Base-by-base conservation (phyloP, 1,140 invertebrate species). In the Scaptomyza montana region DNA sequence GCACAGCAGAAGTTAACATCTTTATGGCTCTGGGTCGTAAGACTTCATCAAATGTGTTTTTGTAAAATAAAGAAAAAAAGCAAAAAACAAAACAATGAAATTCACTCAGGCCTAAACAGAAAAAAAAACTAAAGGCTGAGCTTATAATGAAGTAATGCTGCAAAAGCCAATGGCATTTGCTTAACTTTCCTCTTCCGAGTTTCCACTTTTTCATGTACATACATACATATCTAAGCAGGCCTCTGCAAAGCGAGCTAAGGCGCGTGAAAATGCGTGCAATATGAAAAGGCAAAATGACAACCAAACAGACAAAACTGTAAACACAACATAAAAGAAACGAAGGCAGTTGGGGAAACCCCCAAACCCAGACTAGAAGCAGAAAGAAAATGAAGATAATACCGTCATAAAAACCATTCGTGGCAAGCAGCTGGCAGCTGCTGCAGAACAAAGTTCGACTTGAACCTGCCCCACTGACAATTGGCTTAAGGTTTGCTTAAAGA, bases 381-480 rank as follows among this genome's bases (percentile, higher is more conserved):
- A 25, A 25, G 21, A 76, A 67, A 82, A 70, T 51, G 3, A 25
- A 25, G 21, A 76, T 64, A 82, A 70, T 51, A 60, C 64, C 81
- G 30, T 59, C 70, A 78, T 78, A 74, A 80, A 78, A 73, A 68
- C 47, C 64, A 73, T 55, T 73, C 56, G 56, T 56, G 49, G 56
- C 36, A 56, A 33, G 7, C 30, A 33, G 28, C 28, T 30, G 28
- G 28, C 28, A 30, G 30, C 30, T 5, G 30, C 30, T 33, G 30
- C 21, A 25, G 21, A 2, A 25, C 21, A 25, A 25, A 25, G 12
- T 57, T 45, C 61, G 61, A 55, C 84, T 70, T 77, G 79, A 87
- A 87, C 82, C 82, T 87, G 84, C 82, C 82, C 79, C 82, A 87
- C 82, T 84, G 82, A 87, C 84, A 87, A 87, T 87, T 87, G 82